Base-by-base conservation (phyloP, 2,113 vertebrate genomes). In the Pogona vitticeps region DNA sequence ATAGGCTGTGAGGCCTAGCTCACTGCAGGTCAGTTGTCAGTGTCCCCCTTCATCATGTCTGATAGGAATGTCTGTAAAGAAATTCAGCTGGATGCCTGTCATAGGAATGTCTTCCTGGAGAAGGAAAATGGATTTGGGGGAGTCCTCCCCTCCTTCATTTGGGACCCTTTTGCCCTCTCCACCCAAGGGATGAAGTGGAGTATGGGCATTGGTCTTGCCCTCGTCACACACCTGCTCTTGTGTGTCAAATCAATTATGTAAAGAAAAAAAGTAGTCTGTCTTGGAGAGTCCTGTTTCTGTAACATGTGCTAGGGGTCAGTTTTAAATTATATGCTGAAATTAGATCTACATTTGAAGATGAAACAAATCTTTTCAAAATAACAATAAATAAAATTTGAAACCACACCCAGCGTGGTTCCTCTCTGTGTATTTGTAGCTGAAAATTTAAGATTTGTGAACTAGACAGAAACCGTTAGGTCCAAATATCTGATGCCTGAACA, bases 261-360 rank as follows among this genome's bases (percentile, higher is more conserved):
- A 67, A 13, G 42, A 28, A 36, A 56, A 40, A 26, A 12, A 17
- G 38, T 17, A 21, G 26, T 26, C 33, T 87, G 71, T 56, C 38
- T 80, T 56, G 71, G 75, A 31, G 52, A 83, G 40, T 75, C 26
- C 38, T 31, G 6, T 67, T 72, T 84, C 82, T 28, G 61, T 84
- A 80, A 80, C 59, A 52, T 65, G 79, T 75, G 73, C 40, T 75
- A 76, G 71, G 17, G n/a, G 71, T 82, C 42, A 9, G 46, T 76
- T 85, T 88, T 85, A 88, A 85, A 85, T 88, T 85, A 88, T 59
- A 76, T 81, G 77, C 23, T 75, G 82, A 85, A 76, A 88, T 88
- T 80, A 88, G 82, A 75, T 76, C 70, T 76, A 68, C 85, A 76
- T 85, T 85, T 88, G 77, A 46, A 81, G 85, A 85, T 65, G 87